Evolutionary conservation across 2,113 vertebrate genomes (phyloP), one percentile per base, ranked within the genome.

Genomic region (Rhabdornis inornatus): DNA sequence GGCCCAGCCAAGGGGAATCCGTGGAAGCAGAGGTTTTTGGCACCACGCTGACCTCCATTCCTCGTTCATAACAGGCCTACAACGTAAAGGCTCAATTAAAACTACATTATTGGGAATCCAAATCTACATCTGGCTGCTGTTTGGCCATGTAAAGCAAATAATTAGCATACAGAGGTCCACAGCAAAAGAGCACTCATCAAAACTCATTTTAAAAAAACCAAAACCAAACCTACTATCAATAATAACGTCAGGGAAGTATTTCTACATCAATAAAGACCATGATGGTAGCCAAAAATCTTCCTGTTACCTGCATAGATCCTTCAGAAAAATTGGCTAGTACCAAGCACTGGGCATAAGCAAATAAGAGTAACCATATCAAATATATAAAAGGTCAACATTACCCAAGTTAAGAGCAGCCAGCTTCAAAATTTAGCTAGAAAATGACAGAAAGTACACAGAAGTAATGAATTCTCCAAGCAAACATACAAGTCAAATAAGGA

Each of bases 11-110:
- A 59, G 99, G 99, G 14, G 99, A 99, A 97, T 99, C 99, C 1
- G 99, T 99, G n/a, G 99, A 99, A 87, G 99, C 99, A 24, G 99
- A 99, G 15, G 99, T 99, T 98, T 99, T 99, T 92, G 99, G 99
- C 94, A 99, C 99, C 77, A 99, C 99, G 8, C 99, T 98, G 63
- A 99, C 99, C 96, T 99, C 99, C 96, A 99, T 99, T 59, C 99
- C 99, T 94, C 98, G 98, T 93, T 99, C 99, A 0, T 99, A 99
- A 97, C 99, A 99, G 59, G 98, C 99, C 99, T 99, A 83, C 57
- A 97, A 97, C 40, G 94, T 18, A 91, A 94, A 83, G 40, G 30
- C 31, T 72, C 47, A 15, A 61, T 86, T 86, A 49, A 65, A 96
- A 85, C 20, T 14, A 53, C 28, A 33, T 44, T 44, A 27, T 64